Base-by-base conservation (phyloP, 1,140 invertebrate genomes). In the Bombus consobrinus region DNA sequence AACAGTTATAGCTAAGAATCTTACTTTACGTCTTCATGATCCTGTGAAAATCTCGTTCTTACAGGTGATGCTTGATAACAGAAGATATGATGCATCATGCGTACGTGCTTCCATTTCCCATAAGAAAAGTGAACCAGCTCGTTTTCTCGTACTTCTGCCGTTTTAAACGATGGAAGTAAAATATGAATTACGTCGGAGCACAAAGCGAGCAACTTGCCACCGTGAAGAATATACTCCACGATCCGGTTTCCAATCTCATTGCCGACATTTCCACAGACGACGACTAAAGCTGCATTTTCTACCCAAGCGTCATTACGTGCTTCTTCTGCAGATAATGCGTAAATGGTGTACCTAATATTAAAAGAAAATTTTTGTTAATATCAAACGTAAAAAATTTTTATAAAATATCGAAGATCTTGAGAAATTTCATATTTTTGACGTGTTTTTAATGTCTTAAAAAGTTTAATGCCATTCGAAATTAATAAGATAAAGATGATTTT, bases 61-160 rank as follows among this genome's bases (percentile, higher is more conserved):
- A 97, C 96, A 0, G 98, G 98, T 2, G 97, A 98, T 0, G 97
- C 97, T 91, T 98, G 97, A 93, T 98, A 98, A 88, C 97, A 98
- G 93, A 98, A 98, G 66, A 98, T 97, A 87, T 98, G 97, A 94
- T 98, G 98, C 95, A 98, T 97, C 96, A 98, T 97, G 90, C 97
- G 97, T 0, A 98, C 97, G 12, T 97, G 96, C 88, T 97, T 97
- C 97, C 98, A 98, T 88, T 97, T 96, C 75, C 97, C 97, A 89
- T 98, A 98, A 22, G 97, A 97, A 89, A 98, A 98, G 68, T 97
- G 96, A 18, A 98, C 97, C 28, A 98, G 95, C 93, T 98, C 97
- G 92, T 97, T 97, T 93, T 98, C 97, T 13, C 97, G 96, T 8
- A 98, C 97, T 95, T 98, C 97, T 34, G 97, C 97, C 72, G 97